phyloP scores from a whole-genome alignment of 2,797 vertebrate genomes.

The Hapalemur alaotrensis region DNA sequence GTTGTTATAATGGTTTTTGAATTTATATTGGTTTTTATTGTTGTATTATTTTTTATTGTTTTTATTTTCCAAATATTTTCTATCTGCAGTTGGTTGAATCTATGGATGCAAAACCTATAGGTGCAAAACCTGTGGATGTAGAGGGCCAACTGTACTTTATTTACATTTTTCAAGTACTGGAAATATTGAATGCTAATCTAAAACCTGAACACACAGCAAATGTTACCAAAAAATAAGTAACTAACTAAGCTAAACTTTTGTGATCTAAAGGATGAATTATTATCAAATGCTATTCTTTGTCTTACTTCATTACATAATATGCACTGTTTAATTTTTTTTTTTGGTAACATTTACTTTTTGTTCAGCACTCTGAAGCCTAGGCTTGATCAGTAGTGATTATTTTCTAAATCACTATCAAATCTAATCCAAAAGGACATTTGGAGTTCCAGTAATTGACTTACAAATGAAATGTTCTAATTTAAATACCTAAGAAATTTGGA shows the following conservation, averaged over 20 bases:
- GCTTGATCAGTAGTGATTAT: not conserved
- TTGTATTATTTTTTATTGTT: not conserved
- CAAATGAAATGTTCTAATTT: not conserved
- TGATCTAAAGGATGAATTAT: not conserved
- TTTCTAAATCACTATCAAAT: not conserved
- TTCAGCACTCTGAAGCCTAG: not conserved
- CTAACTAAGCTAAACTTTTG: not conserved
- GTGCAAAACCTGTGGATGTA: not conserved
- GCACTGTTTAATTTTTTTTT: not conserved
- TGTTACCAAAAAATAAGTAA: not conserved
- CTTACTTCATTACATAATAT: not conserved
- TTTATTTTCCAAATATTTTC: not conserved
- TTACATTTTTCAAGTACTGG: not conserved
- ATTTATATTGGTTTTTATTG: not conserved
- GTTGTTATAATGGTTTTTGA: not conserved
- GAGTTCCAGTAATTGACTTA: not conserved
- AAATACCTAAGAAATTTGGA: not conserved
- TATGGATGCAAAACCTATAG: not conserved
- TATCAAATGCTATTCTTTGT: not conserved
- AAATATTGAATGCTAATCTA: not conserved
- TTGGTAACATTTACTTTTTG: not conserved
- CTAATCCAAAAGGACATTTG: not conserved
- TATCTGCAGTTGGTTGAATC: not conserved
- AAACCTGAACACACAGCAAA: not conserved
- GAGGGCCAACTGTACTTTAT: not conserved